Percentiles rank a stretch among this genome's conserved stretches.
phyloP scores from a whole-genome alignment of 1,140 invertebrate genomes.

The Meteorus sp. region DNA sequence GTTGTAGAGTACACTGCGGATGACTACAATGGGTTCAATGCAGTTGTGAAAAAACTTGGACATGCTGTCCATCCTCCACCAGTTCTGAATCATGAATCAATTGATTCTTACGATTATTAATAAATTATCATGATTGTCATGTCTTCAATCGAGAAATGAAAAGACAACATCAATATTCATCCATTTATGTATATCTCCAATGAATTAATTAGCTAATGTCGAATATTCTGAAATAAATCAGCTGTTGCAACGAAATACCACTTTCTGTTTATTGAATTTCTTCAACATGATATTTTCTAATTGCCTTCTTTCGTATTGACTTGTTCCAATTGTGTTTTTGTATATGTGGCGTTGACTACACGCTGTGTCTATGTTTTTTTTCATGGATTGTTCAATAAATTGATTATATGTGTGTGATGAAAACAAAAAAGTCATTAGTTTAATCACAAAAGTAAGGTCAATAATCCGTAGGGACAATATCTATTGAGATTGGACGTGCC shows the following conservation, averaged over 20 bases:
- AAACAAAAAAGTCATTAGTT: neutral
- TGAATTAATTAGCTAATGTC: too few species aligned
- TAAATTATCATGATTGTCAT: neutral
- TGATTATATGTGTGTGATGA: neutral
- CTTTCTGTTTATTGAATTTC: too few species aligned
- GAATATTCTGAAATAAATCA: too few species aligned
- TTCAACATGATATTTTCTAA: too few species aligned
- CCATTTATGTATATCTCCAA: too few species aligned
- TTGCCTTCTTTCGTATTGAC: too few species aligned
- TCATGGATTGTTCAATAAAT: neutral
- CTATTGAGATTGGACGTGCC: neutral
- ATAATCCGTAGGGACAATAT: neutral
- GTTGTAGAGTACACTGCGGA: slow-evolving; percentile 57
- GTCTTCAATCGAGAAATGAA: too few species aligned
- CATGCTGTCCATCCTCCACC: slow-evolving; percentile 46
- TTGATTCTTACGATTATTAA: slow-evolving; percentile 25
- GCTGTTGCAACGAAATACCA: too few species aligned
- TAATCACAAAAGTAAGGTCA: neutral
- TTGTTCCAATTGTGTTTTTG: too few species aligned
- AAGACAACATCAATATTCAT: too few species aligned
- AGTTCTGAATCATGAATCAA: slow-evolving; percentile 36
- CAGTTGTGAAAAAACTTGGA: slow-evolving; percentile 54
- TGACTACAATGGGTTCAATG: slow-evolving; percentile 55
- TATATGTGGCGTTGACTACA: too few species aligned
- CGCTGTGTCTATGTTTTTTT: too few species aligned